Conservation (phyloP, 1,140 invertebrate genomes). For the Psilanteris sp. region DNA sequence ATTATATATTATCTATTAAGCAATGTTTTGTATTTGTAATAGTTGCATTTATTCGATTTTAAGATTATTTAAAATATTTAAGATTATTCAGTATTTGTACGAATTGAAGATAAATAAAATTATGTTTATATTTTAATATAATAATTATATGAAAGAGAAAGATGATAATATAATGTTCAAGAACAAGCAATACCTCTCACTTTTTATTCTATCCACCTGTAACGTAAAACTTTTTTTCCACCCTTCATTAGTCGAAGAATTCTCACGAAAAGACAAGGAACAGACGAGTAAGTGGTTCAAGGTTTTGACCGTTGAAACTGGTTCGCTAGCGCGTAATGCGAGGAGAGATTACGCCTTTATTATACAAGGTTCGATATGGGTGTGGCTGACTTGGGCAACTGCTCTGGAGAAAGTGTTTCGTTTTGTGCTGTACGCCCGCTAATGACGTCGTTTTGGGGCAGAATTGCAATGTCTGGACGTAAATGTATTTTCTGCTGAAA, state of each 20-base stretch:
- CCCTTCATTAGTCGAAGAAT: slow-evolving; percentile 51
- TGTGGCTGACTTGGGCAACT: slow-evolving; percentile 63
- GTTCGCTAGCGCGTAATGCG: slow-evolving; percentile 63
- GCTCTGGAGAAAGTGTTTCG: slow-evolving; percentile 65
- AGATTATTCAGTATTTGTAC: neutral
- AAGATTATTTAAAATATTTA: no score
- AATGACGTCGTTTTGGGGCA: slow-evolving; percentile 63
- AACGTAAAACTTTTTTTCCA: slow-evolving; percentile 48
- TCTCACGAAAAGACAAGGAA: slow-evolving; percentile 52
- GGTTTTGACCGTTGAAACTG: slow-evolving; percentile 61
- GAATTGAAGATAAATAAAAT: no score
- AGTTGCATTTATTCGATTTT: no score
- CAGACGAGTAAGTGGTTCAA: slow-evolving; percentile 70
- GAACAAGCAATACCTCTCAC: slow-evolving; percentile 38
- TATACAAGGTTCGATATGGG: slow-evolving; percentile 63
- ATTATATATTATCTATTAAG: neutral
- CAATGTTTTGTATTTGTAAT: no score
- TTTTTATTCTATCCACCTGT: slow-evolving; percentile 55
- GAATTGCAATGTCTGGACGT: slow-evolving; percentile 64
- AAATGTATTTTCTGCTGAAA: slow-evolving; percentile 46
- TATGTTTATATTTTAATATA: no score
- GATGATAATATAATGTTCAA: slow-evolving; percentile 6
- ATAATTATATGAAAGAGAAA: no score
- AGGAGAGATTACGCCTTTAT: slow-evolving; percentile 63
- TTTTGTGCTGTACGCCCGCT: slow-evolving; percentile 60